These are phyloP conservation scores for Pterocles orientalis DNA, from an alignment of 2,113 vertebrate genomes.

Conservation along the genomic window DNA sequence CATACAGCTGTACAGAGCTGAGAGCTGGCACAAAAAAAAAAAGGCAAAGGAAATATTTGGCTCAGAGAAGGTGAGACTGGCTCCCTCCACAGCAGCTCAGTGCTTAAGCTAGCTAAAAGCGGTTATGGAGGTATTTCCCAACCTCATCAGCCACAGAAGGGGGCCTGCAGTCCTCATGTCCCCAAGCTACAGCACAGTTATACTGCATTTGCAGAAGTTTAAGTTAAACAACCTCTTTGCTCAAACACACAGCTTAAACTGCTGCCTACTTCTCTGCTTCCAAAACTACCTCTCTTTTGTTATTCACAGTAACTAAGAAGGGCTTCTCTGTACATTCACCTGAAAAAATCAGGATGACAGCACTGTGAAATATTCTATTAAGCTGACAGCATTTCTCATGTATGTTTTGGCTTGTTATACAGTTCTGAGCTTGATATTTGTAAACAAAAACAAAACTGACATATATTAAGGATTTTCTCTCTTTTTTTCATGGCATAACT, in stretches of 20 bases:
- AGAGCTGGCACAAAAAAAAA: neutral
- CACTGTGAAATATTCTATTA: conserved; percentile 9
- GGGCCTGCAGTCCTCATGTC: neutral
- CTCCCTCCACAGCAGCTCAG: neutral
- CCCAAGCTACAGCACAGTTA: neutral
- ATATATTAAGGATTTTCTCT: conserved; percentile 15
- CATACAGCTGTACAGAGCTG: neutral
- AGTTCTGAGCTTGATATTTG: conserved; percentile 24
- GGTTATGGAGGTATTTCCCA: neutral
- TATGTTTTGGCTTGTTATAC: conserved; percentile 40
- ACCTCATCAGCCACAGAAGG: neutral
- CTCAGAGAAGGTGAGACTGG: neutral
- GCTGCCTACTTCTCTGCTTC: neutral
- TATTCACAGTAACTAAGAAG: neutral
- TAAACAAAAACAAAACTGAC: conserved; percentile 30
- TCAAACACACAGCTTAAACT: neutral
- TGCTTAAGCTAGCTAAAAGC: neutral
- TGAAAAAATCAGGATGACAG: conserved; percentile 48
- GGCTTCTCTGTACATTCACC: neutral
- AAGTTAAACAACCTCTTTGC: neutral
- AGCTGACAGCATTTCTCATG: conserved; percentile 20
- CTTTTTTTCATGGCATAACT: neutral
- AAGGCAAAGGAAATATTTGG: neutral
- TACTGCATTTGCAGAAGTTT: neutral
- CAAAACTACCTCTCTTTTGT: neutral